phyloP scores from a whole-genome alignment of 2,113 vertebrate genomes.

The Bettongia penicillata region DNA sequence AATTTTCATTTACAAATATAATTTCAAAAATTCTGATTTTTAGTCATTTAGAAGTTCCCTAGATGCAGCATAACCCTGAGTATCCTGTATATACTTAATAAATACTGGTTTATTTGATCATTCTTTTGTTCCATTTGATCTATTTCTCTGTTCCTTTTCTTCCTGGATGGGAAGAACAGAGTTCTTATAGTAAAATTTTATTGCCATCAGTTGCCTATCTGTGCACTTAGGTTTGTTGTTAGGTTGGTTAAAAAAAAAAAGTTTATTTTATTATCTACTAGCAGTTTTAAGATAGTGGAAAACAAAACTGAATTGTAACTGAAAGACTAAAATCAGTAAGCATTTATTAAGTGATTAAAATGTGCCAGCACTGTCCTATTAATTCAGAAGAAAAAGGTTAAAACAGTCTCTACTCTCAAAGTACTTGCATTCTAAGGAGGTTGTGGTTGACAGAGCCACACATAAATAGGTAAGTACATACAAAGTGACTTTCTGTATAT shows the following conservation, averaged over 20 bases:
- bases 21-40: neutral
- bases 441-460: neutral
- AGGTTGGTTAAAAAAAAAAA: neutral
- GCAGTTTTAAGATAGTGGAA: neutral
- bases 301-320: neutral
- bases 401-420: neutral
- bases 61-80: neutral
- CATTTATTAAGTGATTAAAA: neutral
- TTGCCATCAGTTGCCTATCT: neutral
- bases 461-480: neutral
- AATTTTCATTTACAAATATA: neutral
- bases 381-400: neutral
- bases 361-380: neutral
- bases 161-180: neutral
- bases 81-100: neutral
- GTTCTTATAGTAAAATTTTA: neutral
- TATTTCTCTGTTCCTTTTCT: neutral
- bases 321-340: neutral
- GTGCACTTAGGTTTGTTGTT: neutral
- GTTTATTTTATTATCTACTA: neutral
- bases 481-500: neutral
- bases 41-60: neutral
- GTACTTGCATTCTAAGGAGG: neutral
- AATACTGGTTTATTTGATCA: neutral
- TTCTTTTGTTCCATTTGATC: neutral